Percentiles rank a stretch among this genome's conserved stretches.
These are phyloP conservation scores for Macropodus opercularis DNA, from an alignment of 2,797 vertebrate genomes.

Conservation along the genomic window DNA sequence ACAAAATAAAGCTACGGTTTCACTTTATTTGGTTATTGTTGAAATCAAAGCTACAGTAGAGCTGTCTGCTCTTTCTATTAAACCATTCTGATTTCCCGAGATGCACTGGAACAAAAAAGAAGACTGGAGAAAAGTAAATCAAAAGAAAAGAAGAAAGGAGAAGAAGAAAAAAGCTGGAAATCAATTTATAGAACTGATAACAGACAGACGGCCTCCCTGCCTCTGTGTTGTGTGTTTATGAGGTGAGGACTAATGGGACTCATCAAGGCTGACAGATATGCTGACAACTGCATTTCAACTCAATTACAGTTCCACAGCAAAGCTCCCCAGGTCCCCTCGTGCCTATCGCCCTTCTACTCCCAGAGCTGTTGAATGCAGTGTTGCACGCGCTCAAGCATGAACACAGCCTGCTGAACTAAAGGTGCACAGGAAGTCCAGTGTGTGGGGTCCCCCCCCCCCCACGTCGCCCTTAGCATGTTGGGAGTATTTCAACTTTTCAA, in stretches of 20 bases:
- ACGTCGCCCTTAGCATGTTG: conserved; percentile 27
- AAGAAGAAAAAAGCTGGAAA: conserved; percentile 33
- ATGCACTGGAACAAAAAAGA: conserved; percentile 9
- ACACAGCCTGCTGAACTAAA: conserved; percentile 57
- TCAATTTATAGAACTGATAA: conserved; percentile 60
- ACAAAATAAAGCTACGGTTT: conserved; percentile 66
- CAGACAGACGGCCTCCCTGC: conserved; percentile 49
- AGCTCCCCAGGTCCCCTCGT: conserved; percentile 65
- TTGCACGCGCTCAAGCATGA: background rate
- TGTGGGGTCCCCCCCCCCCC: conserved; percentile 9
- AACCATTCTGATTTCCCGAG: conserved; percentile 35
- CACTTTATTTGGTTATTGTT: conserved; percentile 62
- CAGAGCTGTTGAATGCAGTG: conserved; percentile 61
- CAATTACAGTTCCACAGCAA: conserved; percentile 76
- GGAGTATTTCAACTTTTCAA: conserved; percentile 33
- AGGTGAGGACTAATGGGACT: conserved; percentile 74
- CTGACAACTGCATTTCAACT: conserved; percentile 80
- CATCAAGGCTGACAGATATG: conserved; percentile 74
- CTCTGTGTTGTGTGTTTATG: conserved; percentile 73
- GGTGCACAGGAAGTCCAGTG: conserved; percentile 59
- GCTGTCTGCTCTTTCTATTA: conserved; percentile 32
- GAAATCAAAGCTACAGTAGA: conserved; percentile 49
- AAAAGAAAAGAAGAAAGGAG: background rate
- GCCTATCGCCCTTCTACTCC: conserved; percentile 65
- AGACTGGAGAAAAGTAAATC: conserved; percentile 1